These are phyloP conservation scores for Catharus minimus DNA, from an alignment of 2,113 vertebrate genomes.

Conservation along the genomic window DNA sequence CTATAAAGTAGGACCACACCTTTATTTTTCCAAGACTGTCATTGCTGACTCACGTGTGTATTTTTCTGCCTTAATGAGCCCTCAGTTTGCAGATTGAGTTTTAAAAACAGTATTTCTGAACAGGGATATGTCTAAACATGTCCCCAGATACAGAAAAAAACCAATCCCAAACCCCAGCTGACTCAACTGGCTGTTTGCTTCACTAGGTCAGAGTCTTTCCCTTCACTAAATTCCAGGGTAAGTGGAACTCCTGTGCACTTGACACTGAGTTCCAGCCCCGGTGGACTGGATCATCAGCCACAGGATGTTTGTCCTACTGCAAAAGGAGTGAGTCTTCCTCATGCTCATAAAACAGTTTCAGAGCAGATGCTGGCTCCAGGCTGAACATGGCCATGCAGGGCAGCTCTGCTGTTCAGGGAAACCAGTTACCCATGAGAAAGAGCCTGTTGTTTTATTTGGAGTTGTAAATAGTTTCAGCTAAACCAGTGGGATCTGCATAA, in stretches of 20 bases:
- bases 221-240: neutral
- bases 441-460: neutral
- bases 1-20: fast-evolving
- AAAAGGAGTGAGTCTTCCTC: neutral
- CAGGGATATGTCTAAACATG: neutral
- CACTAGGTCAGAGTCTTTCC: neutral
- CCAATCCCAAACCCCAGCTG: neutral
- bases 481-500: neutral
- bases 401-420: neutral
- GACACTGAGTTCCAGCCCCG: neutral
- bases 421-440: neutral
- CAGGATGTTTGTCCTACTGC: neutral
- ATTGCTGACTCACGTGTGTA: neutral
- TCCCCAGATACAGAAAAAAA: neutral
- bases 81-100: neutral
- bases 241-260: neutral
- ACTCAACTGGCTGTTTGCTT: neutral
- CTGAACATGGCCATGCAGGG: neutral
- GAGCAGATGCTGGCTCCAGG: neutral
- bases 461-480: neutral
- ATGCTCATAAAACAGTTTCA: neutral
- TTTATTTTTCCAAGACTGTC: neutral
- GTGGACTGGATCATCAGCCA: neutral
- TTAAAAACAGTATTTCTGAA: neutral
- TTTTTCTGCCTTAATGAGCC: neutral